Conservation (phyloP, 2,113 vertebrate species). For the Dermatemys mawii region DNA sequence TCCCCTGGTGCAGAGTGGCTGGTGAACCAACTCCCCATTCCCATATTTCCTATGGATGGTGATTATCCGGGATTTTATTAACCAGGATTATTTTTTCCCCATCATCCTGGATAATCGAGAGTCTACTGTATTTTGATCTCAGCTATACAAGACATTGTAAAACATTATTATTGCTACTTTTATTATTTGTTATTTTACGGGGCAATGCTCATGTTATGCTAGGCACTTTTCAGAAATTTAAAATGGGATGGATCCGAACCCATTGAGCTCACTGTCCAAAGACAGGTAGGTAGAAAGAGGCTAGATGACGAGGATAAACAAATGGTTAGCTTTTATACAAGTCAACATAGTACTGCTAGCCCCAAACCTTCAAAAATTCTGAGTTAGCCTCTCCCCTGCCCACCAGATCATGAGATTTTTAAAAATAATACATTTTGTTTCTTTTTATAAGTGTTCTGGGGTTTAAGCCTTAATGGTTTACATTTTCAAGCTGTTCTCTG, state of each 20-base stretch:
- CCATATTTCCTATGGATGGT: too few species aligned
- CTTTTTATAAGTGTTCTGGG: neutral
- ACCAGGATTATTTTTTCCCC: too few species aligned
- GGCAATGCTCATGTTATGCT: neutral
- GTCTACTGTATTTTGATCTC: neutral
- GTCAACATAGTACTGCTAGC: neutral
- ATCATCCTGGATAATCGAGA: too few species aligned
- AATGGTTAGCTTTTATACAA: neutral
- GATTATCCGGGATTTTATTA: too few species aligned
- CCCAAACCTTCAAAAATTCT: neutral
- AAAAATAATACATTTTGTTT: neutral
- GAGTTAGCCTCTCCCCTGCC: neutral
- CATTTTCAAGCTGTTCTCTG: neutral
- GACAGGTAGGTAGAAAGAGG: neutral
- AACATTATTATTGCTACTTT: neutral
- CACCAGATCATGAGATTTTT: neutral
- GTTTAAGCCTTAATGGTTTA: neutral
- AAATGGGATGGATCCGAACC: neutral
- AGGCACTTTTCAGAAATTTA: rapidly evolving
- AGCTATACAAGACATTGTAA: rapidly evolving
- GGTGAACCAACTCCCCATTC: too few species aligned
- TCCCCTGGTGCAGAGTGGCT: too few species aligned
- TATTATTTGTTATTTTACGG: neutral
- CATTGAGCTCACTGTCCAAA: neutral
- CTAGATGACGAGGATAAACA: neutral